Conservation (phyloP, 2,113 vertebrate genomes). For the Ardeotis arabs region DNA sequence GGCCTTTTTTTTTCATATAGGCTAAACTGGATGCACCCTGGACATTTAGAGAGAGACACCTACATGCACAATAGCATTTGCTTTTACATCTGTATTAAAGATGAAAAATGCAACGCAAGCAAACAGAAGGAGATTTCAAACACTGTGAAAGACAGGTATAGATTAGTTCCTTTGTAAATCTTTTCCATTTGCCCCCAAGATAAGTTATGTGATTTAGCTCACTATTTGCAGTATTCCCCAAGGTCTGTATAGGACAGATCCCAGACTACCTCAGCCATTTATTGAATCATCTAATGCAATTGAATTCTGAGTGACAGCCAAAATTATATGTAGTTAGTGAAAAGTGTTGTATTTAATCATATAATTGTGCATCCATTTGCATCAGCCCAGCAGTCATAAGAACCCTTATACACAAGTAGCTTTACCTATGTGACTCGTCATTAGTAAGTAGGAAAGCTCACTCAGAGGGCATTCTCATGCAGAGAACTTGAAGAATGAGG, state of each 20-base stretch:
- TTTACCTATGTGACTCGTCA: slow-evolving; percentile 1
- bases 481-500: not conserved
- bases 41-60: not conserved
- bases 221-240: slow-evolving; percentile 10
- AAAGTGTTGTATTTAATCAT: slow-evolving; percentile 58
- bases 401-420: slow-evolving; percentile 41
- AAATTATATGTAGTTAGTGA: slow-evolving; percentile 54
- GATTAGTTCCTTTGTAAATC: slow-evolving; percentile 1
- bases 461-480: not conserved
- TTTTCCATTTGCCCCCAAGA: not conserved
- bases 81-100: not conserved
- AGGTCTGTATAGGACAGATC: slow-evolving; percentile 2
- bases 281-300: slow-evolving; percentile 52
- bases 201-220: not conserved
- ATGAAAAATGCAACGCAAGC: not conserved
- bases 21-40: not conserved
- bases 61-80: not conserved
- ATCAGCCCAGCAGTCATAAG: slow-evolving; percentile 39
- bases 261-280: slow-evolving; percentile 16
- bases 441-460: not conserved
- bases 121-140: not conserved
- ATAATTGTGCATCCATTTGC: slow-evolving; percentile 60
- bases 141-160: not conserved
- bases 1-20: not conserved
- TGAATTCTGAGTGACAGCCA: slow-evolving; percentile 50